Base-by-base conservation (phyloP, 2,888 invertebrate genomes). In the Iselma pallidipennis region DNA sequence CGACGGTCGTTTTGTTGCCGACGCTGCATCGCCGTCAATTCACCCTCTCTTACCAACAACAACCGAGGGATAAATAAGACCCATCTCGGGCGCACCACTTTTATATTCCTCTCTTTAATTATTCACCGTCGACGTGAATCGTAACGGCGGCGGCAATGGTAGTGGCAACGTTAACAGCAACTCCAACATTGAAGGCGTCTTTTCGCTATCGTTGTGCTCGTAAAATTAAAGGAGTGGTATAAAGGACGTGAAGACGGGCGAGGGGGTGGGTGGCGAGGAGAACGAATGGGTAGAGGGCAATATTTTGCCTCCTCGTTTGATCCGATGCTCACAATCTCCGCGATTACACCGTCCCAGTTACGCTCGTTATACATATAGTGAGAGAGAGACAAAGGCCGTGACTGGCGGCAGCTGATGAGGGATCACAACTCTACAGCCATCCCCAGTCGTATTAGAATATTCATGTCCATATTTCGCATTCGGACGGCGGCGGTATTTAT, bases 331-430 rank as follows among this genome's bases (percentile, higher is more conserved):
- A 60, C 61, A 67, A 67, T 66, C 63, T 64, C 67, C 19, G 56
- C 69, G 69, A 68, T 67, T 68, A 67, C 66, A 61, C 61, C 65
- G 65, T 63, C 56, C 29, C 28, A 31, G 28, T 59, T 63, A 58
- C 29, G 5, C 3, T 65, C 65, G 68, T 67, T 69, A 66, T 65
- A 63, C n/a, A n/a, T 42, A 19, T 42, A 28, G 28, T n/a, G 6
- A 45, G 9, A 45, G 45, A 45, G 63, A 69, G 69, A 69, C 69
- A 69, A 69, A 67, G 69, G 66, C 60, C 59, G 61, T 59, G 64
- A 60, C 67, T 63, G 67, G 67, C 60, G 68, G 61, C 64, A 67
- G 66, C 67, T 67, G 69, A 69, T 67, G 59, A 63, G 69, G 68
- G 69, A 67, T 66, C 66, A 67, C 50, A 55, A 60, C 53, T 28